phyloP scores from a whole-genome alignment of 2,797 vertebrate species.

The Oophaga sylvatica region DNA sequence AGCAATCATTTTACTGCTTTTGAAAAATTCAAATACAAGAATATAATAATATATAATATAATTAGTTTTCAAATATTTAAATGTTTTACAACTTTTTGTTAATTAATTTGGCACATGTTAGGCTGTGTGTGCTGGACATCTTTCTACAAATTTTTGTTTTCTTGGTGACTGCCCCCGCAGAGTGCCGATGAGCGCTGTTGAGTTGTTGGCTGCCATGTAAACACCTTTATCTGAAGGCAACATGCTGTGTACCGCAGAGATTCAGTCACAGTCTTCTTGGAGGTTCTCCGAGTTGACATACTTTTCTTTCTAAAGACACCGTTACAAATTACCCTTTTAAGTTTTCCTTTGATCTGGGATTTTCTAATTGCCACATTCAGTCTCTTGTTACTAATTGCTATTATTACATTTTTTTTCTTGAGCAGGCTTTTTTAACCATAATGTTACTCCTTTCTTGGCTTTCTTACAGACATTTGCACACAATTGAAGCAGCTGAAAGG shows the following conservation, averaged over 20 bases:
- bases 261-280: constrained; percentile 17
- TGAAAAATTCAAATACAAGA: background rate
- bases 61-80: background rate
- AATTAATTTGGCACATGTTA: background rate
- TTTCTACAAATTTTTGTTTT: background rate
- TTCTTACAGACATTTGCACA: constrained; percentile 26
- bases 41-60: background rate
- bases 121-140: background rate
- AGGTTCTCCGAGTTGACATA: constrained; percentile 48
- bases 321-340: constrained; percentile 57
- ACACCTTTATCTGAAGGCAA: constrained; percentile 51
- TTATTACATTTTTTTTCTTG: constrained; percentile 53
- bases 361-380: constrained; percentile 55
- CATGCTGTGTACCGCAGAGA: constrained; percentile 37
- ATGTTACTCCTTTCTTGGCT: constrained; percentile 27
- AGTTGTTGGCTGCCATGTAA: constrained; percentile 30
- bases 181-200: background rate
- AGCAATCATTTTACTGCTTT: background rate
- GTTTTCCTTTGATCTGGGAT: constrained; percentile 57
- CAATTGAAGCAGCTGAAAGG: constrained; percentile 41
- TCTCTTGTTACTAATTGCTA: constrained; percentile 53
- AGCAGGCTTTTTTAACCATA: constrained; percentile 32
- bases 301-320: constrained; percentile 57
- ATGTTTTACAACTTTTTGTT: background rate
- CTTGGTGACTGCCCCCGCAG: constrained; percentile 1